Evolutionary conservation across 2,888 invertebrate species (phyloP).

Genomic region (Drosophila phalerata): DNA sequence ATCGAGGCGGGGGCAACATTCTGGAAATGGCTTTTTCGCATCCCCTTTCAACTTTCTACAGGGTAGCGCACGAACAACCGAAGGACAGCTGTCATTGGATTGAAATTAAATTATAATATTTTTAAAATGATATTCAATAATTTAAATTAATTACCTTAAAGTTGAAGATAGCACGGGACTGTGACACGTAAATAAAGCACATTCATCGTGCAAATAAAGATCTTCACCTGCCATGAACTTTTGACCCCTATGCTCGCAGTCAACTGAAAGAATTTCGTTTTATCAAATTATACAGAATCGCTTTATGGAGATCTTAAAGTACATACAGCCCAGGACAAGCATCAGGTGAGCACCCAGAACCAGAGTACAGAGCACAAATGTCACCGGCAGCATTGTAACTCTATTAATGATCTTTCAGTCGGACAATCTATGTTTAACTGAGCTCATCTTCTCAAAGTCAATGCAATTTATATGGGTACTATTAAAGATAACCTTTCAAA

Average conservation of each 20-base stretch:
- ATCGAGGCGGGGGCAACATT: slow-evolving; percentile 61
- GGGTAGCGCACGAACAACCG: slow-evolving; percentile 21
- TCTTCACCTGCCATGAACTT: slow-evolving; percentile 42
- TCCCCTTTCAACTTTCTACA: slow-evolving; percentile 60
- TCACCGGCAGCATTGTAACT: slow-evolving; percentile 48
- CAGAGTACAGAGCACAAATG: slow-evolving; percentile 57
- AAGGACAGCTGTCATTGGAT: slow-evolving; percentile 55
- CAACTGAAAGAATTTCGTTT: background rate
- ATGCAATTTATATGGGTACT: background rate
- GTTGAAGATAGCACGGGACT: slow-evolving; percentile 11
- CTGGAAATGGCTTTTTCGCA: slow-evolving; percentile 65
- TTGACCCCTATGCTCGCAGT: slow-evolving; percentile 37
- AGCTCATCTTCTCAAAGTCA: background rate
- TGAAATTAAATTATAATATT: background rate
- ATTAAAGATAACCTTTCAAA: slow-evolving; percentile 2
- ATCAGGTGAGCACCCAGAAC: slow-evolving; percentile 51
- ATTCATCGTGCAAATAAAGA: background rate
- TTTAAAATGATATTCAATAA: background rate
- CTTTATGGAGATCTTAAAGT: background rate
- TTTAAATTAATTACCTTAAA: slow-evolving; percentile 43
- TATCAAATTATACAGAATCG: background rate
- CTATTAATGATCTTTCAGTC: background rate
- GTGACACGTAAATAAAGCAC: background rate
- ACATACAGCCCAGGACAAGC: slow-evolving; percentile 51
- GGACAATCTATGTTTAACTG: slow-evolving; percentile 1